phyloP scores from a whole-genome alignment of 1,140 invertebrate species.

The Wasmannia auropunctata region DNA sequence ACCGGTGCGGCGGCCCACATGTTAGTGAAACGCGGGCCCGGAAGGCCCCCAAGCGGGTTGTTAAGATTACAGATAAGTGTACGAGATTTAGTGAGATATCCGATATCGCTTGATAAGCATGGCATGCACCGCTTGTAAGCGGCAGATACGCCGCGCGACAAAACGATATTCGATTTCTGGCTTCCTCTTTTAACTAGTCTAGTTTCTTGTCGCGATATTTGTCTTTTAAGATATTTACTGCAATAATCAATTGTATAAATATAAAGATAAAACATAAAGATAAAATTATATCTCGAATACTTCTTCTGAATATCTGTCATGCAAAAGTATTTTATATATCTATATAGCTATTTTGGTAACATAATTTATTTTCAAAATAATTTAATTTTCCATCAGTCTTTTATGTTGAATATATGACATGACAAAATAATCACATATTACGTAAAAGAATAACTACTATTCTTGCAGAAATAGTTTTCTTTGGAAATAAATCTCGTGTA shows the following conservation, averaged over 20 bases:
- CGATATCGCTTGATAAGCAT: constrained; percentile 79
- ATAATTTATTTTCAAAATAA: not conserved
- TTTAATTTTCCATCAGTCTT: not conserved
- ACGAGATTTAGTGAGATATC: constrained; percentile 82
- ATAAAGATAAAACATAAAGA: not conserved
- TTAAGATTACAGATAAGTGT: constrained; percentile 82
- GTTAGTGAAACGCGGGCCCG: not conserved
- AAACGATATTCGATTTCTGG: not conserved
- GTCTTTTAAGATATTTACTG: not conserved
- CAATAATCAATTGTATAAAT: not conserved
- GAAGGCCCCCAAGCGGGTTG: constrained; percentile 73
- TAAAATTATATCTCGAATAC: not conserved
- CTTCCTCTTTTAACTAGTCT: not conserved
- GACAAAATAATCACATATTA: too few relatives aligned
- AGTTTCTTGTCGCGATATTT: not conserved
- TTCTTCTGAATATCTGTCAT: not conserved
- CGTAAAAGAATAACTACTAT: not conserved
- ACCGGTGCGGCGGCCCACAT: not conserved
- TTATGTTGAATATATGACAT: not conserved
- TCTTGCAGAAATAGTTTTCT: not conserved
- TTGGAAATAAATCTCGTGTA: not conserved
- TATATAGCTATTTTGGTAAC: not conserved
- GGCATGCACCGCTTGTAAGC: constrained; percentile 68
- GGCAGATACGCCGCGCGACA: constrained; percentile 30
- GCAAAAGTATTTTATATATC: not conserved